Percentiles rank a stretch among this genome's conserved stretches.
phyloP scores from a whole-genome alignment of 2,888 invertebrate genomes.

The Tenthredo livida region DNA sequence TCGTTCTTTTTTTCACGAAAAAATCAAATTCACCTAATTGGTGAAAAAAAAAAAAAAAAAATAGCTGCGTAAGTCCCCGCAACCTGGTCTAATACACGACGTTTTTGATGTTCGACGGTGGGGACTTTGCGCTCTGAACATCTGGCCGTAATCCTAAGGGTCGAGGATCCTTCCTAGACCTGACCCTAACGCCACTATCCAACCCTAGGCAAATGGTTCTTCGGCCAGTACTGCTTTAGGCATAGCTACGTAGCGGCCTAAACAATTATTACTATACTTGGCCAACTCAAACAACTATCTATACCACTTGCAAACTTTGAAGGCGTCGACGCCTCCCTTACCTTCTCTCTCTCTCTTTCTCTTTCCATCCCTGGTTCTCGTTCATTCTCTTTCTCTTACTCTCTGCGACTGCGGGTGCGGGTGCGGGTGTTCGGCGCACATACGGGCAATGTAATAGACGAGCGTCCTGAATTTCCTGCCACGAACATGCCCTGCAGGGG shows the following conservation, averaged over 20 bases:
- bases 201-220: slow-evolving; percentile 70
- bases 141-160: slow-evolving; percentile 75
- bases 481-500: slow-evolving; percentile 12
- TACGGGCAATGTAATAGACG: background rate
- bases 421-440: slow-evolving; percentile 15
- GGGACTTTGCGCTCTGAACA: slow-evolving; percentile 56
- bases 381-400: slow-evolving; percentile 3
- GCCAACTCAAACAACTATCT: slow-evolving; percentile 65
- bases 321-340: background rate
- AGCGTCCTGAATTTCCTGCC: background rate
- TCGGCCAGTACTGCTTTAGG: slow-evolving; percentile 62
- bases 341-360: background rate
- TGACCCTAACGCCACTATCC: slow-evolving; percentile 72
- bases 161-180: slow-evolving; percentile 75
- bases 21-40: background rate
- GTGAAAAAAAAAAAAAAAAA: background rate
- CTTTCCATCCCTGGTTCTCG: background rate
- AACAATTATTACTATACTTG: slow-evolving; percentile 69
- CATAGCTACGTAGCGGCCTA: slow-evolving; percentile 54
- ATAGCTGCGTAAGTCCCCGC: background rate
- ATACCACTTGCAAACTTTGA: slow-evolving; percentile 36
- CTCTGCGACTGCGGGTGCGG: too few relatives aligned
- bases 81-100: slow-evolving; percentile 2
- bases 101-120: slow-evolving; percentile 39
- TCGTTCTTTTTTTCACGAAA: background rate